Percentiles rank a stretch among this genome's conserved stretches.
These are phyloP conservation scores for Hanleya hanleyi DNA, from an alignment of 2,888 invertebrate genomes.

Conservation along the genomic window DNA sequence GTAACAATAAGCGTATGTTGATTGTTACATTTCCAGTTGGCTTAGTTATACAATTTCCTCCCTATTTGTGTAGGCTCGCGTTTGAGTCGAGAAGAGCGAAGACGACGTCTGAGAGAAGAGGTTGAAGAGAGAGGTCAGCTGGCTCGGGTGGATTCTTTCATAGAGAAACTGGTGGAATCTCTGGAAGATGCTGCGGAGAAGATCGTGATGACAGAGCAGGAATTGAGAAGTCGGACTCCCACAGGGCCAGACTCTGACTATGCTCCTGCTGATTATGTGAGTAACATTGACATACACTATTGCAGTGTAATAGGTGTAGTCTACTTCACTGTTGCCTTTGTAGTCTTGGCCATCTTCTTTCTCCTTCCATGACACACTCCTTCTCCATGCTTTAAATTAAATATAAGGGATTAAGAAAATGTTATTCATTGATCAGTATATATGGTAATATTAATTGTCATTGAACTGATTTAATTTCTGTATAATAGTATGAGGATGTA, in stretches of 20 bases:
- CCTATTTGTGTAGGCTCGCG: background rate
- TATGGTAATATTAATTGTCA: too few species aligned
- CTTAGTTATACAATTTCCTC: too few species aligned
- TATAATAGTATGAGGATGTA: too few species aligned
- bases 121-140: background rate
- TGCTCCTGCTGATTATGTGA: conserved; percentile 49
- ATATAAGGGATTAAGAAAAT: too few species aligned
- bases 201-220: conserved; percentile 89
- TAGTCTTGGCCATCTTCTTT: too few species aligned
- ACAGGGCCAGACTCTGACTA: conserved; percentile 82
- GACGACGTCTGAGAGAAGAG: background rate
- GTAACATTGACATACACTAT: conserved; percentile 19
- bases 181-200: conserved; percentile 84
- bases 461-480: too few species aligned
- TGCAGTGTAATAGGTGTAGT: background rate
- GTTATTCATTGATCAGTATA: too few species aligned
- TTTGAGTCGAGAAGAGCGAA: conserved; percentile 2
- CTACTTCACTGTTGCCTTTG: too few species aligned
- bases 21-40: too few species aligned
- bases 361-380: too few species aligned
- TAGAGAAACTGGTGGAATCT: conserved; percentile 59
- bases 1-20: background rate
- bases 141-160: conserved; percentile 49
- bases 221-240: conserved; percentile 89
- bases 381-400: too few species aligned